Percentiles rank a stretch among this genome's conserved stretches.
phyloP scores from a whole-genome alignment of 2,888 invertebrate genomes.

The Linyphia triangularis region DNA sequence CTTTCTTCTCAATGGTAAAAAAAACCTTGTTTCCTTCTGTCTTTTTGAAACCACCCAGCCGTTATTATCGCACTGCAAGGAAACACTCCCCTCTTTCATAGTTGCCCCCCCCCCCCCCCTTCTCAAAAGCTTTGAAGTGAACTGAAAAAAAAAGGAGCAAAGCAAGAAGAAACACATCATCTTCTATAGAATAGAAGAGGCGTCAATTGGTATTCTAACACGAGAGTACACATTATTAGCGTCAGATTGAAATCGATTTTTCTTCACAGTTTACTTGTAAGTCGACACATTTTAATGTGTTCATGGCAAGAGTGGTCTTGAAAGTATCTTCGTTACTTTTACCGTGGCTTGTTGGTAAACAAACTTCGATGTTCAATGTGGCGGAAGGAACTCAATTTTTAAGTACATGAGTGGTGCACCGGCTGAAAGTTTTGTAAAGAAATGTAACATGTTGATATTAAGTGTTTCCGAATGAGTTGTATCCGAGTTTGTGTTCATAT shows the following conservation, averaged over 20 bases:
- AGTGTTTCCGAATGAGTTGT: too few species aligned
- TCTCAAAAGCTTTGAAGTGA: neutral
- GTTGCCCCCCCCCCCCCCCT: neutral
- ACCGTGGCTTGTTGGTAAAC: neutral
- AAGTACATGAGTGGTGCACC: neutral
- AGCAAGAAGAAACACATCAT: constrained; percentile 20
- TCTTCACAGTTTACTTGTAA: neutral
- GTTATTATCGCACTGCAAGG: constrained; percentile 64
- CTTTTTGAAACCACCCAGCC: constrained; percentile 57
- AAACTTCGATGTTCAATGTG: neutral
- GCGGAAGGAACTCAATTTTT: neutral
- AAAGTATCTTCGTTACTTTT: neutral
- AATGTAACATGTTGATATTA: neutral
- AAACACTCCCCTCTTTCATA: neutral
- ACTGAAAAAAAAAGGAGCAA: constrained; percentile 15
- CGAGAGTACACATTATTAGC: constrained; percentile 57
- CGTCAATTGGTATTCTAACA: constrained; percentile 59
- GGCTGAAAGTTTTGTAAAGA: neutral
- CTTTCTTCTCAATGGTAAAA: constrained; percentile 59
- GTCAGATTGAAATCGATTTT: constrained; percentile 53
- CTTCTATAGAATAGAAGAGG: constrained; percentile 31
- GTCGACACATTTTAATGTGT: neutral
- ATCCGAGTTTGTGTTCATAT: too few species aligned
- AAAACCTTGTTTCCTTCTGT: constrained; percentile 46
- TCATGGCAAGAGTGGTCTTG: constrained; percentile 1